Evolutionary conservation across 1,140 invertebrate genomes (phyloP).

Genomic region (Anastrepha obliqua): DNA sequence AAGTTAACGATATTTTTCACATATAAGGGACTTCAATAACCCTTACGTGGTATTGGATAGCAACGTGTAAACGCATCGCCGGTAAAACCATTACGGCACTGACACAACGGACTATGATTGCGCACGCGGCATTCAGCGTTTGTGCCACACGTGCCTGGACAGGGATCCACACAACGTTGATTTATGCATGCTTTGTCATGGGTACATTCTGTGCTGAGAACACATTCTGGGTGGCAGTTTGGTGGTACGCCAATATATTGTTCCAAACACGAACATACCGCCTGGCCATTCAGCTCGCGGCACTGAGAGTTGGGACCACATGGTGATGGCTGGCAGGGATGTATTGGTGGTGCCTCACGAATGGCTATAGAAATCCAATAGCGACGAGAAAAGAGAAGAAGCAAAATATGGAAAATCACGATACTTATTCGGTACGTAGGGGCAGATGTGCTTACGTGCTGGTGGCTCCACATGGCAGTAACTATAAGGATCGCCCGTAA

Average conservation of each 20-base stretch:
- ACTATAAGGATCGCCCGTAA: slow-evolving; percentile 82
- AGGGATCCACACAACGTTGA: slow-evolving; percentile 82
- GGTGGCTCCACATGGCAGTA: slow-evolving; percentile 76
- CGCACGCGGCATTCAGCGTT: slow-evolving; percentile 82
- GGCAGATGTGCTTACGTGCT: slow-evolving; percentile 76
- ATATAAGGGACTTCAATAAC: slow-evolving; percentile 63
- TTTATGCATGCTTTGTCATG: slow-evolving; percentile 81
- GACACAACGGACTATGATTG: slow-evolving; percentile 83
- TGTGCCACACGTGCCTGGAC: slow-evolving; percentile 81
- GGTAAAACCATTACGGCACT: slow-evolving; percentile 79
- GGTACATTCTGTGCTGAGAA: slow-evolving; percentile 81
- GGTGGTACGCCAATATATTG: slow-evolving; percentile 80
- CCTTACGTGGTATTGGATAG: slow-evolving; percentile 78
- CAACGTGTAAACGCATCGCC: slow-evolving; percentile 83
- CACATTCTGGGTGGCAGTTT: slow-evolving; percentile 81
- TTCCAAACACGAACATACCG: slow-evolving; percentile 81
- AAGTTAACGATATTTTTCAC: background rate
- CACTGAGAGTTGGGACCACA: slow-evolving; percentile 82
- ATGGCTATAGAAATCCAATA: slow-evolving; percentile 64
- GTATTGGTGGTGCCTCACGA: slow-evolving; percentile 66
- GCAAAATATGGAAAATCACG: background rate
- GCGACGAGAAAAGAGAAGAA: background rate
- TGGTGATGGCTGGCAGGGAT: slow-evolving; percentile 81
- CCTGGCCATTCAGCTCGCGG: slow-evolving; percentile 78
- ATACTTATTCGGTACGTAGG: background rate